Evolutionary conservation across 2,797 vertebrate genomes (phyloP).

Genomic region (Manis pentadactyla): DNA sequence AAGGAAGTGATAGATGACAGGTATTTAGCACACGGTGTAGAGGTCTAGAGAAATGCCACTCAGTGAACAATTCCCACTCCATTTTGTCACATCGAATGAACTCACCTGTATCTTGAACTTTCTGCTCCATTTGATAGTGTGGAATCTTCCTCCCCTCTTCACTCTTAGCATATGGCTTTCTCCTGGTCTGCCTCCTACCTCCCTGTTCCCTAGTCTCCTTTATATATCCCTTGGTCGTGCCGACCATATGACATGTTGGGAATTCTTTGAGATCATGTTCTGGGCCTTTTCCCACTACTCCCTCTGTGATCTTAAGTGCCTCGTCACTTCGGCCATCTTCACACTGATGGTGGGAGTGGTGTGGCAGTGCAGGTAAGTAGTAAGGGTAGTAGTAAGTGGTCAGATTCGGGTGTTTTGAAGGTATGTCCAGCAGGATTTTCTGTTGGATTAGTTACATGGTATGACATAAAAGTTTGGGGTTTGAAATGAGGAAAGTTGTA

Average conservation of each 20-base stretch:
- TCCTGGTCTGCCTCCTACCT: not conserved
- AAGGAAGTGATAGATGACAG: not conserved
- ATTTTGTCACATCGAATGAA: not conserved
- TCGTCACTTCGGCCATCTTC: not conserved
- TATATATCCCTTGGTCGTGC: not conserved
- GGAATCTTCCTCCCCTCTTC: not conserved
- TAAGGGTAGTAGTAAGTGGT: not conserved
- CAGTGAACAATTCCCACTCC: not conserved
- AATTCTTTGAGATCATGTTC: not conserved
- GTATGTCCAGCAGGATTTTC: not conserved
- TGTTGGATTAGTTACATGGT: not conserved
- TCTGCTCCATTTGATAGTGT: not conserved
- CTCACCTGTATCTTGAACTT: not conserved
- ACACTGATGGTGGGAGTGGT: not conserved
- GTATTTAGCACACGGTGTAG: not conserved
- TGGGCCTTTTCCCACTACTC: not conserved
- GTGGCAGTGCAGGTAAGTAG: not conserved
- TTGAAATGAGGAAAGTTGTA: conserved; percentile 23
- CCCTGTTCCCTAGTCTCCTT: not conserved
- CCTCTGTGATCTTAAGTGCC: not conserved
- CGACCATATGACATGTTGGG: not conserved
- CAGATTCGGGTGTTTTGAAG: conserved; percentile 11
- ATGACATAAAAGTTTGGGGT: not conserved
- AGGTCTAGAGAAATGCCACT: not conserved
- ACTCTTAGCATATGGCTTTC: not conserved